phyloP scores from a whole-genome alignment of 2,888 invertebrate species.

The Diaperis boleti region DNA sequence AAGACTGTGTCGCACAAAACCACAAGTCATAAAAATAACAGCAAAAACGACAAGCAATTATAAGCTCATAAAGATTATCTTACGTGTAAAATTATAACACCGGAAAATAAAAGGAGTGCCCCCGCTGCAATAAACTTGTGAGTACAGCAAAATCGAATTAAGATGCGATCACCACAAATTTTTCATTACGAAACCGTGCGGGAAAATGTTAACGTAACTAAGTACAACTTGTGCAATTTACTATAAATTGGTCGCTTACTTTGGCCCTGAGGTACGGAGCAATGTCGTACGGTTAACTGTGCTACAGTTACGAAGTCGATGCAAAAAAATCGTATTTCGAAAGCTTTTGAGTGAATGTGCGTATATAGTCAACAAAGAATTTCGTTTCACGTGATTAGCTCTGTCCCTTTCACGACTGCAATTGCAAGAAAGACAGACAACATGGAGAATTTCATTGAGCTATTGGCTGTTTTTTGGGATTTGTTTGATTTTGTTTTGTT shows the following conservation, averaged over 20 bases:
- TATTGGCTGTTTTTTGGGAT: slow-evolving; percentile 6
- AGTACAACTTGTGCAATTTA: slow-evolving; percentile 31
- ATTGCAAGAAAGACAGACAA: background rate
- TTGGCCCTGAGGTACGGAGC: slow-evolving; percentile 34
- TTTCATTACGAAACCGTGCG: slow-evolving; percentile 7
- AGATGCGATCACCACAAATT: background rate
- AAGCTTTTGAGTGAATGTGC: slow-evolving; percentile 38
- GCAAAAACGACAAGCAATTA: slow-evolving; percentile 3
- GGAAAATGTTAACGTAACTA: slow-evolving; percentile 8
- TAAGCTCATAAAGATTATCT: background rate
- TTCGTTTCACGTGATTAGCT: slow-evolving; percentile 23
- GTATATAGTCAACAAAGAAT: slow-evolving; percentile 30
- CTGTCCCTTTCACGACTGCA: slow-evolving; percentile 13
- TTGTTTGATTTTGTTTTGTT: slow-evolving; percentile 10
- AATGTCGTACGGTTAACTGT: slow-evolving; percentile 35
- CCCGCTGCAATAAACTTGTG: background rate
- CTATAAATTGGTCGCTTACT: slow-evolving; percentile 25
- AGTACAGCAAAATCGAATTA: background rate
- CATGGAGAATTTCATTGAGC: slow-evolving; percentile 27
- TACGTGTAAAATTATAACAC: background rate
- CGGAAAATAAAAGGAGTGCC: slow-evolving; percentile 3
- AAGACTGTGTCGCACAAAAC: background rate
- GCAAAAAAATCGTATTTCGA: slow-evolving; percentile 32
- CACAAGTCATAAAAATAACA: slow-evolving; percentile 7
- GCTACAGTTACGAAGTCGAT: slow-evolving; percentile 34